Evolutionary conservation across 2,113 vertebrate species (phyloP), one percentile per base, ranked within the genome.

Genomic region (Cyprinodon brontotheroides): DNA sequence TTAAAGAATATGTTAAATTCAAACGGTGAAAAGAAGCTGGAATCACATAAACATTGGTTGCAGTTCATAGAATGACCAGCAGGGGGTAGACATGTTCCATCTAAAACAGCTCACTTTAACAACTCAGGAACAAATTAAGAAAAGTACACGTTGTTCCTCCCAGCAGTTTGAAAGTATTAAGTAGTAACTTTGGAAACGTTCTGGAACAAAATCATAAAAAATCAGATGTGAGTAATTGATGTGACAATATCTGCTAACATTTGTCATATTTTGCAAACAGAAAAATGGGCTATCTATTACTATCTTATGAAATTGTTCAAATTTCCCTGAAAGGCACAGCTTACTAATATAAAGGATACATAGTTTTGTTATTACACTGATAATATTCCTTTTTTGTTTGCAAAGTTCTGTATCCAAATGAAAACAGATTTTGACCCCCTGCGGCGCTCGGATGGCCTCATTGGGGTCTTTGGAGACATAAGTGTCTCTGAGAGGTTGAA

Each of bases 61-160:
- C 22, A 74, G 74, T 75, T 74, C 60, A 22, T 11, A 0, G 3
- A 0, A 22, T 20, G 43, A 10, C 85, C 92, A 77, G 38, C 9
- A 90, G 91, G 75, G 82, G 78, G 77, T 5, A 75, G 61, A 77
- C 72, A 47, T 17, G 85, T 64, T 87, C 80, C 68, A 91, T 47
- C 60, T 61, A 75, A 67, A 47, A 11, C 11, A 6, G 3, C 4
- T 1, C 39, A 38, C 11, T 3, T 20, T n/a, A 38, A 62, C 12
- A 60, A n/a, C 14, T 17, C 10, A 8, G 22, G 50, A 50, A 68
- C 6, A 15, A 45, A 37, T 11, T n/a, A 2, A 22, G 43, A 22
- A 36, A 53, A 59, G 37, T 12, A 59, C 20, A 8, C 37, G n/a
- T 8, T 41, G 50, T 70, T 41, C 53, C 59, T 4, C 67, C 38